Evolutionary conservation across 2,113 vertebrate genomes (phyloP).

Genomic region (Crotalus viridis): DNA sequence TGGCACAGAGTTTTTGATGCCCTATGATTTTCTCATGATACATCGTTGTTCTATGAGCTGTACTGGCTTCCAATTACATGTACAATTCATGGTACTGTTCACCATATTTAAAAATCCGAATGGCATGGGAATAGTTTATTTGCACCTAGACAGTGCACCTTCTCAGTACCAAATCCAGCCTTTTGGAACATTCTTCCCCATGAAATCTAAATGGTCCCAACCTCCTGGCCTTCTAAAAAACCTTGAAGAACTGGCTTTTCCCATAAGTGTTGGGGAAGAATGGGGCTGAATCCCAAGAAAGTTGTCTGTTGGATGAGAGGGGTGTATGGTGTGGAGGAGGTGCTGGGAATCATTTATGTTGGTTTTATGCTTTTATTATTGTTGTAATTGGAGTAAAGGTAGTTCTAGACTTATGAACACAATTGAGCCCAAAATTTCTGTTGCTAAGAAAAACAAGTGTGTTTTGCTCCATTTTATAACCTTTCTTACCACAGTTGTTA

Average conservation of each 20-base stretch:
- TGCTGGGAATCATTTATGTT: background rate
- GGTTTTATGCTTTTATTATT: background rate
- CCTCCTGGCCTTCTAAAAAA: background rate
- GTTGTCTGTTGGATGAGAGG: background rate
- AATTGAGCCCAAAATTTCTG: background rate
- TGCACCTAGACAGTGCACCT: background rate
- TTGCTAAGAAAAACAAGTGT: background rate
- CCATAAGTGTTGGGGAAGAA: background rate
- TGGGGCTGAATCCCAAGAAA: background rate
- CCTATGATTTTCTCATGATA: background rate
- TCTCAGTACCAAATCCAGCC: background rate
- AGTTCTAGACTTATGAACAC: background rate
- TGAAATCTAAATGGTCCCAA: background rate
- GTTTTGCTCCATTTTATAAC: background rate
- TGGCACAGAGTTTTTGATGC: background rate
- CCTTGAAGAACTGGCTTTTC: background rate
- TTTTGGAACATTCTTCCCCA: background rate
- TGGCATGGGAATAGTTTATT: background rate
- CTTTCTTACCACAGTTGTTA: background rate
- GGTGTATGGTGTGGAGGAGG: background rate
- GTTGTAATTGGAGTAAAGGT: background rate
- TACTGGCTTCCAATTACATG: background rate
- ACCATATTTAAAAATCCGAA: background rate
- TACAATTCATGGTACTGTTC: background rate
- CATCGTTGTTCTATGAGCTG: background rate